These are phyloP conservation scores for Bettongia penicillata DNA, from an alignment of 2,113 vertebrate genomes.

Conservation along the genomic window DNA sequence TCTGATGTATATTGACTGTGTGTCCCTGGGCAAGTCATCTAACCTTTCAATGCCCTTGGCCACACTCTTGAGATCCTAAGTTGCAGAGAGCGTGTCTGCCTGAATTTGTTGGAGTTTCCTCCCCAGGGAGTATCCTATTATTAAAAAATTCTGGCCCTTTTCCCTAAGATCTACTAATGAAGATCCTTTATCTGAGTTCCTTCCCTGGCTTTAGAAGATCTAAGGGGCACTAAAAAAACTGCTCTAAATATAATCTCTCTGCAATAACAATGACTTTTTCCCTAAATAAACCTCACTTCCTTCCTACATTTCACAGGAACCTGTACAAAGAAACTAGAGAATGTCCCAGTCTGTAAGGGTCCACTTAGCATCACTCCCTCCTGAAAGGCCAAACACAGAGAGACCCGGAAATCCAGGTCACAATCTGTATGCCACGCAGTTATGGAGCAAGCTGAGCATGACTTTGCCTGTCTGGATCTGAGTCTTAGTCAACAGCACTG, in stretches of 20 bases:
- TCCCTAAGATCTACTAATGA: background rate
- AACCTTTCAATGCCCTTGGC: background rate
- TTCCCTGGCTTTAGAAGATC: background rate
- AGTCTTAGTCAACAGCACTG: background rate
- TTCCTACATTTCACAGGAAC: background rate
- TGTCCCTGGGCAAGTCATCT: background rate
- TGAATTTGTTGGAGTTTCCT: background rate
- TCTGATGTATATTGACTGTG: background rate
- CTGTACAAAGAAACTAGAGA: background rate
- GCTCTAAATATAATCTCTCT: background rate
- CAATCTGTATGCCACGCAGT: background rate
- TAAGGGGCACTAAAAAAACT: background rate
- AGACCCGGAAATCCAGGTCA: background rate
- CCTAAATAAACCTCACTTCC: background rate
- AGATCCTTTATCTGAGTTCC: background rate
- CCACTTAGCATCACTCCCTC: background rate
- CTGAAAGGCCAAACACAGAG: background rate
- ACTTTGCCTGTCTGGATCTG: background rate
- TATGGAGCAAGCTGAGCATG: background rate
- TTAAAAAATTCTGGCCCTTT: background rate
- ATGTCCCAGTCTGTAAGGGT: background rate
- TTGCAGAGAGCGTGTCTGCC: background rate
- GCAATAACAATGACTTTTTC: background rate
- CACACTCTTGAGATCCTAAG: background rate
- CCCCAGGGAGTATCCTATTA: background rate